Percentiles rank a stretch among this genome's conserved stretches.
Conservation (phyloP, 2,797 vertebrate species). For the Sebastes baramenuke region DNA sequence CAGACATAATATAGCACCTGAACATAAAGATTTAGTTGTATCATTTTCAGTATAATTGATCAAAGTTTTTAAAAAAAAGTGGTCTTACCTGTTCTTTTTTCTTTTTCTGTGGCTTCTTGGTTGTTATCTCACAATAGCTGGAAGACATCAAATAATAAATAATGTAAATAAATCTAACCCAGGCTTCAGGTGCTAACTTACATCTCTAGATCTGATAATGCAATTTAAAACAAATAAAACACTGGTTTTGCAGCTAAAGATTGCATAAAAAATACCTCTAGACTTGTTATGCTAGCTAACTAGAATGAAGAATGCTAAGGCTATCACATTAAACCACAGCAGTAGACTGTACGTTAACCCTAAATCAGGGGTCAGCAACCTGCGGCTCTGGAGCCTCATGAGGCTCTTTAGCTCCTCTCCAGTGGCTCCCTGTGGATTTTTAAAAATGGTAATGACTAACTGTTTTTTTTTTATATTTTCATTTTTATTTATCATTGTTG, state of each 20-base stretch:
- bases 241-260: neutral
- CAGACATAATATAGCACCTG: neutral
- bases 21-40: neutral
- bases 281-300: neutral
- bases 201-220: neutral
- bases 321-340: neutral
- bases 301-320: rapidly evolving
- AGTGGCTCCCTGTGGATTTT: rapidly evolving
- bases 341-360: neutral
- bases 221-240: neutral
- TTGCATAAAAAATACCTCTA: too few relatives aligned
- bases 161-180: neutral
- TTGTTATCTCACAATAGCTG: constrained; percentile 80
- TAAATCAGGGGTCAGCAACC: too few relatives aligned
- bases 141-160: constrained; percentile 27
- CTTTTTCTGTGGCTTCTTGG: constrained; percentile 77
- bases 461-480: too few relatives aligned
- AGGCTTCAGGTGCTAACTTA: neutral
- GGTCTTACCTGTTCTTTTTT: constrained; percentile 74
- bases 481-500: too few relatives aligned
- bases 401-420: rapidly evolving
- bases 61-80: neutral
- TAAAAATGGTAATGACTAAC: too few relatives aligned
- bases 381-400: too few relatives aligned
- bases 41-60: neutral